These are phyloP conservation scores for Entomobrya multifasciata DNA, from an alignment of 2,888 invertebrate species.

Conservation along the genomic window DNA sequence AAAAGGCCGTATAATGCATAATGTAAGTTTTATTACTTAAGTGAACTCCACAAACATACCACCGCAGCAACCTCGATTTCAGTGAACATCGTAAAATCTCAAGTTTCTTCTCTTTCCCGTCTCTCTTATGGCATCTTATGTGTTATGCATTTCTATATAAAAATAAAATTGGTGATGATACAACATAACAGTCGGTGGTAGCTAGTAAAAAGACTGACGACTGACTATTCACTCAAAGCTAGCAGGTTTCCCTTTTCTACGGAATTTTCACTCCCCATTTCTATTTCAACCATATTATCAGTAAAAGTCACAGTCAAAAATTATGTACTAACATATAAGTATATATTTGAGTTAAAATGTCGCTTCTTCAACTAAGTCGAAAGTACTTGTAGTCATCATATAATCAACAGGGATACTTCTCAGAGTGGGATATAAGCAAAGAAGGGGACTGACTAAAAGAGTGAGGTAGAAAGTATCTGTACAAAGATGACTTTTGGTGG, in stretches of 20 bases:
- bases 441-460: background rate
- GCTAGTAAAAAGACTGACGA: background rate
- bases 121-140: background rate
- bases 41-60: slow-evolving; percentile 45
- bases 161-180: background rate
- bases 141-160: slow-evolving; percentile 16
- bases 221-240: background rate
- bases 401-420: slow-evolving; percentile 19
- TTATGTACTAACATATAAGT: background rate
- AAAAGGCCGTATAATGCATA: slow-evolving; percentile 43
- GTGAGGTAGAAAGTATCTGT: background rate
- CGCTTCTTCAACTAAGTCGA: background rate
- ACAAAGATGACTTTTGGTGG: slow-evolving; percentile 26
- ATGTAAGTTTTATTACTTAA: slow-evolving; percentile 49
- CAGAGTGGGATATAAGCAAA: background rate
- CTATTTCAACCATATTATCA: background rate
- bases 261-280: too few species aligned
- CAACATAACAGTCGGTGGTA: background rate
- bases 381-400: background rate
- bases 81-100: slow-evolving; percentile 31
- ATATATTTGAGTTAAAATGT: slow-evolving; percentile 18
- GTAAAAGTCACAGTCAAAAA: background rate
- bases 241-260: too few species aligned
- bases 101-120: slow-evolving; percentile 19
- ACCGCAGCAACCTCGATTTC: slow-evolving; percentile 13